Evolutionary conservation across 2,797 vertebrate genomes (phyloP).

Genomic region (Sebastes hubbsi): DNA sequence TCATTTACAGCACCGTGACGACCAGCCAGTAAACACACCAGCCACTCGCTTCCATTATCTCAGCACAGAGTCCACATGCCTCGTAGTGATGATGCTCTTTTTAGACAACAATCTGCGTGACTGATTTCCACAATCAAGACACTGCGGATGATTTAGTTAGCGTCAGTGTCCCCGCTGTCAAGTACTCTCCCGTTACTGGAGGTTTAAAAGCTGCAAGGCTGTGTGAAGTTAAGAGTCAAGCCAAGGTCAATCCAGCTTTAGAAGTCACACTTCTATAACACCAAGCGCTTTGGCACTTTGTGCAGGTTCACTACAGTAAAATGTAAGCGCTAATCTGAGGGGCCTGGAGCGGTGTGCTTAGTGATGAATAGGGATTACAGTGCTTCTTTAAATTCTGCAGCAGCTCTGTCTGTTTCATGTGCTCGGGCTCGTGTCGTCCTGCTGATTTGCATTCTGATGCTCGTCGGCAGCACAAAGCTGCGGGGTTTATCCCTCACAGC

Average conservation of each 20-base stretch:
- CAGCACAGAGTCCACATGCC: neutral
- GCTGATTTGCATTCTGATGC: conserved; percentile 69
- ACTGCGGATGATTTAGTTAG: neutral
- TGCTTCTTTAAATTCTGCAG: conserved; percentile 60
- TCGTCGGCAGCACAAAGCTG: conserved; percentile 46
- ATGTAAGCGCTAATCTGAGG: conserved; percentile 44
- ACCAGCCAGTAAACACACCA: neutral
- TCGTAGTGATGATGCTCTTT: neutral
- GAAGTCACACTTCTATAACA: conserved; percentile 19
- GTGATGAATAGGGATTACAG: conserved; percentile 68
- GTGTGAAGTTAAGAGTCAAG: conserved; percentile 9
- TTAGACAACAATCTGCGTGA: conserved; percentile 1
- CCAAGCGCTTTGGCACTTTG: neutral
- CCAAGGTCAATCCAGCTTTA: conserved; percentile 56
- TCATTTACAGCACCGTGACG: neutral
- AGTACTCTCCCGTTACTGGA: neutral
- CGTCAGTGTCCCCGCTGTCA: neutral
- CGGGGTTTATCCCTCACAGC: conserved; percentile 43
- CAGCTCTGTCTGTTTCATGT: conserved; percentile 49
- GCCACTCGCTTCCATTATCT: neutral
- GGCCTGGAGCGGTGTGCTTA: conserved; percentile 40
- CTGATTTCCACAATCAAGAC: neutral
- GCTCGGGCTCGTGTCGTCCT: conserved; percentile 31
- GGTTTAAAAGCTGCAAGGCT: conserved; percentile 16
- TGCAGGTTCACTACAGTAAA: conserved; percentile 36